Percentiles rank a stretch among this genome's conserved stretches.
Conservation (phyloP, 2,113 vertebrate species). For the Prionailurus viverrinus region DNA sequence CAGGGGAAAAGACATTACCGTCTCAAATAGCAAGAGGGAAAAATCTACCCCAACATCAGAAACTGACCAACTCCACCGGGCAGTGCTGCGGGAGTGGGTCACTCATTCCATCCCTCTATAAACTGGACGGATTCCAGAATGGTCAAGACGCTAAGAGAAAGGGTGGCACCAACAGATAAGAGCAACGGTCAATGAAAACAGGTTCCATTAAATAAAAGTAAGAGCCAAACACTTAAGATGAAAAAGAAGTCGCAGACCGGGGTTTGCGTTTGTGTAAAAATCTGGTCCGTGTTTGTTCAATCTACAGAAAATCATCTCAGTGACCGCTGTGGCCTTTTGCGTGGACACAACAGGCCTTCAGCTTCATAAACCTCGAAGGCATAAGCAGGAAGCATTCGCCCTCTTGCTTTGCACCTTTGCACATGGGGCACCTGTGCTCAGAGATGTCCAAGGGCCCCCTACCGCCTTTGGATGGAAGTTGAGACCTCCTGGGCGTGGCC, state of each 20-base stretch:
- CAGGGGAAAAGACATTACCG: neutral
- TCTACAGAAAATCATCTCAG: neutral
- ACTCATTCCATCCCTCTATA: too few species aligned
- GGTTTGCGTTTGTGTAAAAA: neutral
- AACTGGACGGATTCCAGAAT: accelerated
- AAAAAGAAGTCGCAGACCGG: neutral
- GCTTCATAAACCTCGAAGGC: neutral
- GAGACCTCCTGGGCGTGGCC: neutral
- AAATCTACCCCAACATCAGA: neutral
- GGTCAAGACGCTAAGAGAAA: neutral
- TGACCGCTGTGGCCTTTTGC: neutral
- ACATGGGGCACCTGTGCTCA: neutral
- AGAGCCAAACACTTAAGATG: neutral
- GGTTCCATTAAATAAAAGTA: neutral
- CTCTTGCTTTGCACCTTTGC: neutral
- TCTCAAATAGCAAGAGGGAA: neutral
- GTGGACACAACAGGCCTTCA: too few species aligned
- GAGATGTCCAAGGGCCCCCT: neutral
- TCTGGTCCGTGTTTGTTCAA: neutral
- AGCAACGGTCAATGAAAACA: neutral
- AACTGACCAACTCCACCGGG: neutral
- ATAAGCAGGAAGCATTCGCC: neutral
- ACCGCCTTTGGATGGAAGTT: neutral
- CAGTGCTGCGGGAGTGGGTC: accelerated
- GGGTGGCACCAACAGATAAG: neutral